Base-by-base conservation (phyloP, 2,113 vertebrate genomes). In the Smithornis capensis region DNA sequence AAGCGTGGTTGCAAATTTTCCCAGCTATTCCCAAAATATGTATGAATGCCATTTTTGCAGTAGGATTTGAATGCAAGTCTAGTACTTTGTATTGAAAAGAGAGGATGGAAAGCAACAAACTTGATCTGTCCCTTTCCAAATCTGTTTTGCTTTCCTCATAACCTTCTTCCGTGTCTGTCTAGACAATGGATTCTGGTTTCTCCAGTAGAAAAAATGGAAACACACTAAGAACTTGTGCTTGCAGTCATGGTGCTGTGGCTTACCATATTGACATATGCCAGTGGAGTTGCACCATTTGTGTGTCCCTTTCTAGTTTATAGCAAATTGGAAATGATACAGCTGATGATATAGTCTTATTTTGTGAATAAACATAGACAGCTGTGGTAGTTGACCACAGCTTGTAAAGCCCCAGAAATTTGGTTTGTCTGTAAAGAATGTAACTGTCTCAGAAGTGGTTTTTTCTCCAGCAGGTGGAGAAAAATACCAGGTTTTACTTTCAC, bases 391-490 rank as follows among this genome's bases (percentile, higher is more conserved):
- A 38, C 71, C 19, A 40, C 42, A 69, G 12, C 50, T 73, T 64
- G 45, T 50, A 55, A 87, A 69, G 73, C 25, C 38, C 35, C 27
- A 74, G 55, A 64, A 89, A 74, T 60, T 14, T 64, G 25, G 56
- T 86, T 64, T 73, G 25, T 69, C 33, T 78, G 3, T 78, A 33
- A 86, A 59, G 33, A 57, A n/a, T 23, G 5, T 40, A 67, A 47
- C 27, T 71, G 25, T 79, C 21, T 87, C 49, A 37, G 33, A 87
- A 67, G 18, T 78, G 40, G 5, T 88, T 70, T 15, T 85, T 85
- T 76, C 53, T 92, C 49, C 49, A 93, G 75, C n/a, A 94, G 59
- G 28, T 92, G 53, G 62, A 77, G 71, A 73, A 92, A 63, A 56
- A n/a, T 78, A 40, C 29, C 0, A 2, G 15, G 5, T 3, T 76